Evolutionary conservation across 2,888 invertebrate species (phyloP).

Genomic region (Pantelozetes paolii): DNA sequence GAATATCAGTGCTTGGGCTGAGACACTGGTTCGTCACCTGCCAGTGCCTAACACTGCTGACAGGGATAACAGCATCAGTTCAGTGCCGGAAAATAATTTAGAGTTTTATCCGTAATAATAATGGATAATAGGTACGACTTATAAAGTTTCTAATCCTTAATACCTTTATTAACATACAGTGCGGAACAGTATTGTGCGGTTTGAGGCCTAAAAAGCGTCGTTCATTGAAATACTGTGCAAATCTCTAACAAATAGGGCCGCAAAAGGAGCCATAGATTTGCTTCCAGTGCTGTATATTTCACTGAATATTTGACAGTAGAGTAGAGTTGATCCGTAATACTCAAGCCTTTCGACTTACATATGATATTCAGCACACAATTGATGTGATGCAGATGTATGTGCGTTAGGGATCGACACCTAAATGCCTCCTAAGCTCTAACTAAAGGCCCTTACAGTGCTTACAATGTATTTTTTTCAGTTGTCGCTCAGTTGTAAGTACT

Average conservation of each 20-base stretch:
- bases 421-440: conserved; percentile 12
- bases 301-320: neutral
- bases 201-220: neutral
- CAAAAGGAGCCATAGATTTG: neutral
- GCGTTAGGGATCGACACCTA: neutral
- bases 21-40: neutral
- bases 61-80: neutral
- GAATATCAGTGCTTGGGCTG: neutral
- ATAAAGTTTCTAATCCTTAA: conserved; percentile 1
- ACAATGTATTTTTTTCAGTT: neutral
- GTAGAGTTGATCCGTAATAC: neutral
- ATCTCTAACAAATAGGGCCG: neutral
- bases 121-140: neutral
- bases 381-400: conserved; percentile 9
- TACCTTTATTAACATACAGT: conserved; percentile 14
- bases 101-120: neutral
- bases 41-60: no score
- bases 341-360: conserved; percentile 15
- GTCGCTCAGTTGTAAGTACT: neutral
- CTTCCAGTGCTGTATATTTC: neutral
- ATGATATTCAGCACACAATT: neutral
- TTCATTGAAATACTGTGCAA: neutral
- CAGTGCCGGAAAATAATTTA: no score
- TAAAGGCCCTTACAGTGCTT: neutral
- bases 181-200: no score